Evolutionary conservation across 2,113 vertebrate species (phyloP), one percentile per base, ranked within the genome.

Genomic region (Pollachius pollachius): DNA sequence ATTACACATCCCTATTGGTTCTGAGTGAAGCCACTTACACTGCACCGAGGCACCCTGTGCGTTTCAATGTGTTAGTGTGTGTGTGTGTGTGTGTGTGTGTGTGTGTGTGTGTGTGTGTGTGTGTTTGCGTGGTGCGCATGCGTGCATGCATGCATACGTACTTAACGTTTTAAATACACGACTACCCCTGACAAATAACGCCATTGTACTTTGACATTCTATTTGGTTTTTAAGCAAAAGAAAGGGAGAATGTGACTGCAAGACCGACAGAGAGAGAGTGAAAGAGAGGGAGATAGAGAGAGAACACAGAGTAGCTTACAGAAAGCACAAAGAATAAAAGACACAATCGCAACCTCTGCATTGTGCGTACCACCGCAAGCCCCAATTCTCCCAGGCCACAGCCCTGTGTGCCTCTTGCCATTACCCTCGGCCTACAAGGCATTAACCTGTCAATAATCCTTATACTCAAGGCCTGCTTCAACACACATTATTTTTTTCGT

Each of bases 141-240:
- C 37, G 62, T 30, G 48, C 21, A 63, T 72, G 69, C 11, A 54
- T 19, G 37, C 34, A 64, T 15, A 21, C 15, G 52, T 16, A 12
- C 12, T 56, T 56, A 7, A 21, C 6, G 64, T 59, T 80, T 66
- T 70, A 78, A 73, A 73, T 76, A 48, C 41, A 9, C 41, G 41
- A 48, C 41, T 13, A 13, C 41, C 41, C 41, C 41, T 48, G 41
- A 1, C 6, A 8, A 48, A 48, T 48, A 48, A 48, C 8, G 41
- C 12, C 41, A 48, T 48, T 48, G 41, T 48, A 48, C 41, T 48
- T 12, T 48, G 41, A 48, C 41, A 48, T 48, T 48, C 41, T 48
- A 48, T 48, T 48, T 48, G 41, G 1, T 48, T 11, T 48, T 13
- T 9, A 13, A 48, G 41, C 41, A 48, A 48, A 9, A 48, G 37